A percentile compares a stretch with the other conserved stretches of the same genome.
phyloP scores from a whole-genome alignment of 2,888 invertebrate genomes.

The Leptogaster cylindrica region DNA sequence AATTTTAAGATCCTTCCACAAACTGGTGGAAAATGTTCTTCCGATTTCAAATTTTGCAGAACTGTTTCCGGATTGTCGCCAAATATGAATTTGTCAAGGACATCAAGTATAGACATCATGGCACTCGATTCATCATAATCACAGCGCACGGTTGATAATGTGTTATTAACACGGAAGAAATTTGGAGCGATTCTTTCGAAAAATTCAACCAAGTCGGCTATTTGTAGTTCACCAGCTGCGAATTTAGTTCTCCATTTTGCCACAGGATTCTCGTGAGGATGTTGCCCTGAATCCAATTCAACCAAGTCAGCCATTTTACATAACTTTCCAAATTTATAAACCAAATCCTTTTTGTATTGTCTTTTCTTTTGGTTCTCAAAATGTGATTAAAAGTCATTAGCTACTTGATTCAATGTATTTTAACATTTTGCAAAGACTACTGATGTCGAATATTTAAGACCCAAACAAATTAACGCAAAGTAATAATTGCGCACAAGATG shows the following conservation, averaged over 20 bases:
- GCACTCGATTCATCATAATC: slow-evolving; percentile 77
- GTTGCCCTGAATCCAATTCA: slow-evolving; percentile 29
- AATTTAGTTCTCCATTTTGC: slow-evolving; percentile 61
- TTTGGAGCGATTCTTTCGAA: slow-evolving; percentile 58
- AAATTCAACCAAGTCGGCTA: slow-evolving; percentile 57
- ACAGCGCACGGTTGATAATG: slow-evolving; percentile 64
- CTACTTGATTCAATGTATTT: too few relatives aligned
- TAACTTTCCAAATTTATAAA: too few relatives aligned
- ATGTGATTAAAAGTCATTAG: too few relatives aligned
- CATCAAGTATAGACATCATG: slow-evolving; percentile 72
- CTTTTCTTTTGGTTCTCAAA: too few relatives aligned
- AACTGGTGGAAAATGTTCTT: slow-evolving; percentile 78
- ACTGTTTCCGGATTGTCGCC: slow-evolving; percentile 72
- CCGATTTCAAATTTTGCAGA: slow-evolving; percentile 67
- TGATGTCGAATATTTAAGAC: too few relatives aligned
- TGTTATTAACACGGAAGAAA: slow-evolving; percentile 58
- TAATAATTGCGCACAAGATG: too few relatives aligned
- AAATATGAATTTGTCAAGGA: slow-evolving; percentile 83
- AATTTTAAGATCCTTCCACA: slow-evolving; percentile 96
- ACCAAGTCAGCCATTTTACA: slow-evolving; percentile 46
- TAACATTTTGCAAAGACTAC: too few relatives aligned
- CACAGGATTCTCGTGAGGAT: slow-evolving; percentile 51
- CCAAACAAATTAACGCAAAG: too few relatives aligned
- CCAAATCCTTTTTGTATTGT: too few relatives aligned
- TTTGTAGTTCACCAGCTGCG: slow-evolving; percentile 56